Evolutionary conservation across 2,888 invertebrate genomes (phyloP).

Genomic region (Campoletis raptor): DNA sequence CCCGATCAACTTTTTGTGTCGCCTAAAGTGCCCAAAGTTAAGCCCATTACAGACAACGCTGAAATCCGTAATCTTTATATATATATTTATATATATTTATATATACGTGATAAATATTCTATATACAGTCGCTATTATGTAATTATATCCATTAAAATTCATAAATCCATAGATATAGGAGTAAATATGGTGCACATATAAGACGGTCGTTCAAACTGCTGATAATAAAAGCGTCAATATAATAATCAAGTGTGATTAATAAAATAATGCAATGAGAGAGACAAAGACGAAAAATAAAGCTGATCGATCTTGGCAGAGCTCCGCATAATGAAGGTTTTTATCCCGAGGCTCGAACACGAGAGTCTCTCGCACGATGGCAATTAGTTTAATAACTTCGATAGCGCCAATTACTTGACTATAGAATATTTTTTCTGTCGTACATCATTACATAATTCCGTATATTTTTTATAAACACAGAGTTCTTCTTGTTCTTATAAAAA

Average conservation of each 20-base stretch:
- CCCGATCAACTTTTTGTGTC: conserved; percentile 12
- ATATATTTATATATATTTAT: not conserved
- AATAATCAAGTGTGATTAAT: conserved; percentile 65
- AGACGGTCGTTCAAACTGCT: conserved; percentile 30
- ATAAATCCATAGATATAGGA: not conserved
- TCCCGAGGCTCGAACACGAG: conserved; percentile 22
- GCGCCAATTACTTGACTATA: conserved; percentile 7
- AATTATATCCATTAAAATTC: conserved; percentile 62
- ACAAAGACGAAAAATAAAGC: conserved; percentile 39
- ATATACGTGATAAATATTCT: conserved; percentile 21
- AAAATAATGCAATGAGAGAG: conserved; percentile 44
- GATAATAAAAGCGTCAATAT: conserved; percentile 60
- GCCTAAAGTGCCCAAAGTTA: conserved; percentile 44
- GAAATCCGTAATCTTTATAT: not conserved
- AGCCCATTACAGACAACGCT: conserved; percentile 21
- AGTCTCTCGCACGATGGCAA: conserved; percentile 31
- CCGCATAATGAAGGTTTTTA: conserved; percentile 21
- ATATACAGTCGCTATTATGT: conserved; percentile 48
- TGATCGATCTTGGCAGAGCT: conserved; percentile 29
- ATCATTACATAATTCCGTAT: not conserved
- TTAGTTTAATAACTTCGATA: conserved; percentile 44
- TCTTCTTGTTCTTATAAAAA: not conserved
- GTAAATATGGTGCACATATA: conserved; percentile 15
- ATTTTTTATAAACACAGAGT: not conserved
- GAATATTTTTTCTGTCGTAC: not conserved